A percentile compares a stretch with the other conserved stretches of the same genome.
These are phyloP conservation scores for Gasterosteus aculeatus DNA, from an alignment of 2,113 vertebrate genomes.

Conservation along the genomic window DNA sequence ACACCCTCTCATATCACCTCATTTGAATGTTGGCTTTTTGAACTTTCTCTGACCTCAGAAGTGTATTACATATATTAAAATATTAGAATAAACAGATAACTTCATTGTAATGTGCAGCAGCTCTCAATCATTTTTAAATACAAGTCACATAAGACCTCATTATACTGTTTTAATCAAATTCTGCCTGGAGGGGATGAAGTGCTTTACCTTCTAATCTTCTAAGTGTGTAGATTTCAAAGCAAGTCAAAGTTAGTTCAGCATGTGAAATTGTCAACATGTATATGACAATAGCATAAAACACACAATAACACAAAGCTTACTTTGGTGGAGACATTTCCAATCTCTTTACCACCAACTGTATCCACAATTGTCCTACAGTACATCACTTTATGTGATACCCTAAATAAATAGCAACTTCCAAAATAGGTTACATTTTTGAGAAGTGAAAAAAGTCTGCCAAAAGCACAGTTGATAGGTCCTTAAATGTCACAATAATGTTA, in stretches of 20 bases:
- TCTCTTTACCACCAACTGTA: background rate
- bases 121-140: background rate
- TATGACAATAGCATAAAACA: background rate
- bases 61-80: constrained; percentile 19
- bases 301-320: background rate
- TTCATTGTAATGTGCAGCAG: background rate
- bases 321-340: background rate
- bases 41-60: constrained; percentile 10
- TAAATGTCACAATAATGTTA: background rate
- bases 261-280: background rate
- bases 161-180: constrained; percentile 9
- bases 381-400: background rate
- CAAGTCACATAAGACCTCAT: constrained; percentile 4
- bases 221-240: constrained; percentile 1
- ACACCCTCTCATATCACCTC: background rate
- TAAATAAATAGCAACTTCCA: background rate
- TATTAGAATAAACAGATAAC: constrained; percentile 4
- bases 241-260: background rate
- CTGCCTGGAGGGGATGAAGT: background rate
- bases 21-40: constrained; percentile 15
- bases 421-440: background rate
- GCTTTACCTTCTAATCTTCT: constrained; percentile 8
- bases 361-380: background rate
- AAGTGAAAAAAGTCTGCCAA: background rate
- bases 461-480: background rate